phyloP scores from a whole-genome alignment of 2,888 invertebrate genomes.

The Eupeodes latifasciatus region DNA sequence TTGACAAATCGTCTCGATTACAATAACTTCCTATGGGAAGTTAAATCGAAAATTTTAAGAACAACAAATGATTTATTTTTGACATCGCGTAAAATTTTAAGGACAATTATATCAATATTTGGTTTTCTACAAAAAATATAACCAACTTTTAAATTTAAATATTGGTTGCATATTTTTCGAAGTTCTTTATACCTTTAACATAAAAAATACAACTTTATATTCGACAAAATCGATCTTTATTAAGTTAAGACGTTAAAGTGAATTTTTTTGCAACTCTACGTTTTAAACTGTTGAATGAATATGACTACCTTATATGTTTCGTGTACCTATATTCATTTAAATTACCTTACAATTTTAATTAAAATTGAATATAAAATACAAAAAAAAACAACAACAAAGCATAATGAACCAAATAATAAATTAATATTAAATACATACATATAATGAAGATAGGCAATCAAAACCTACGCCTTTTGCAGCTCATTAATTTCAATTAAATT shows the following conservation, averaged over 20 bases:
- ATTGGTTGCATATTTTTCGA: no score
- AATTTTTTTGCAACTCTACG: not conserved
- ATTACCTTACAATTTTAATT: not conserved
- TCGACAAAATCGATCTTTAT: not conserved
- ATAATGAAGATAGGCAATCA: not conserved
- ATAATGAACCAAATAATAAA: conserved; percentile 22
- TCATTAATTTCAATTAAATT: conserved; percentile 32
- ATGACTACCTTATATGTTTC: not conserved
- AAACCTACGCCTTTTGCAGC: conserved; percentile 13
- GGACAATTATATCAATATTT: no score
- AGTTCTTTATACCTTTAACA: no score
- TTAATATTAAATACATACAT: conserved; percentile 10
- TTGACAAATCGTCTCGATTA: no score
- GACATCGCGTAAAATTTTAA: no score
- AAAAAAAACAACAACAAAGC: not conserved
- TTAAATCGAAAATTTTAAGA: no score
- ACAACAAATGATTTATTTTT: no score
- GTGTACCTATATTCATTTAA: not conserved
- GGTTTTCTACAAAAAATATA: no score
- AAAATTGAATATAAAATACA: not conserved
- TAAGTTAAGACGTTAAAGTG: no score
- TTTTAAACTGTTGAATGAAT: not conserved
- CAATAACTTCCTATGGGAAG: no score
- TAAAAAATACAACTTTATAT: no score
- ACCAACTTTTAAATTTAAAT: no score